Base-by-base conservation (phyloP, 2,888 invertebrate species). In the Macrosiphum euphorbiae region DNA sequence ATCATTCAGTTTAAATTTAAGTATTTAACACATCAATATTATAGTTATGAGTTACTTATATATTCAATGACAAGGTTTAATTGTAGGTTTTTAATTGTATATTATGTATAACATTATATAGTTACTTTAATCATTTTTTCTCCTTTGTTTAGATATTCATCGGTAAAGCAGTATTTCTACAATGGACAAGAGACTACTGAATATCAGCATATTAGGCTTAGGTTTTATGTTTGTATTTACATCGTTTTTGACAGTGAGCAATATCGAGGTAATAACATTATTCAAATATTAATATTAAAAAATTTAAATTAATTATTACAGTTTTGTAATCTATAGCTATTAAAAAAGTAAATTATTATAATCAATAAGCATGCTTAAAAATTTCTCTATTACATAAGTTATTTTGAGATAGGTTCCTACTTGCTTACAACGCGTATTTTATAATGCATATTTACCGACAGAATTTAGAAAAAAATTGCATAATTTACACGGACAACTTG, bases 191-290 rank as follows among this genome's bases (percentile, higher is more conserved):
- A 95, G 95, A 94, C 90, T 98, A 95, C 95, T 98, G 95, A 99
- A 99, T 96, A 98, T 99, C 95, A 96, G 99, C 95, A 96, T 98
- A 95, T 96, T 99, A 95, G 99, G 99, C 95, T 97, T 98, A 95
- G 98, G 98, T 92, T 99, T 99, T 96, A 99, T 99, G 98, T 97
- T 99, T 95, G 97, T 99, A 95, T 99, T 99, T 96, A 99, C 99
- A 94, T 99, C 99, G 84, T 99, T 99, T 96, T 99, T 99, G 96
- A 99, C 99, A 89, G 98, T 98, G 97, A 98, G 98, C 95, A 99
- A 99, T 96, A 98, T 99, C 95, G 98, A 99, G 97, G 99, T 99
- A 96, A 90, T 20, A 35, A 35, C 7, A 61, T 13, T 58, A 58
- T 44, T 52, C 20, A 35, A 78, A 35, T 35, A 35, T 78, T 78